These are phyloP conservation scores for Anarhynchus alexandrinus DNA, from an alignment of 2,113 vertebrate species.

Conservation along the genomic window DNA sequence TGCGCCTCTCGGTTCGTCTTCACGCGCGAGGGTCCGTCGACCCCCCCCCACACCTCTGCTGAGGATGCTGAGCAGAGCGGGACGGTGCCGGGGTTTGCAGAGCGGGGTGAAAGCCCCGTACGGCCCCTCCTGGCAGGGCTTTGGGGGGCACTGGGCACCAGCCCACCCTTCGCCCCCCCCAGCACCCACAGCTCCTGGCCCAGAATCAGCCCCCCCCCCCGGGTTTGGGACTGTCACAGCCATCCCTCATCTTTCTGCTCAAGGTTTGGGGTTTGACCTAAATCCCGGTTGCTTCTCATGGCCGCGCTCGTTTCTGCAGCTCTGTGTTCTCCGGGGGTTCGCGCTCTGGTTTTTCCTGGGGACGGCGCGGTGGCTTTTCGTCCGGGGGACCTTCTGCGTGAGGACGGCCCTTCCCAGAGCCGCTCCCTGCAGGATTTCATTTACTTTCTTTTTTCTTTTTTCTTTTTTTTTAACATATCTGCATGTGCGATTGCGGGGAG, in stretches of 20 bases:
- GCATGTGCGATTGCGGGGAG: not conserved
- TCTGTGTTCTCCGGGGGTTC: not conserved
- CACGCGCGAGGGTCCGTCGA: not conserved
- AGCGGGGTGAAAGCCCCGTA: fast-evolving
- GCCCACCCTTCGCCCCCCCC: not conserved
- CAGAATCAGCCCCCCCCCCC: not conserved
- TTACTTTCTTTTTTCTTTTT: not conserved
- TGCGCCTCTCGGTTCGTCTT: no score
- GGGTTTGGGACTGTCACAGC: fast-evolving
- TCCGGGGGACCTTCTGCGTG: not conserved
- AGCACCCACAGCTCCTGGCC: not conserved
- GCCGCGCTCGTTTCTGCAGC: fast-evolving
- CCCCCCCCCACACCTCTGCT: no score
- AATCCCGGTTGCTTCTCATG: not conserved
- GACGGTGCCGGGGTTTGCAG: not conserved
- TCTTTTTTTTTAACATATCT: not conserved
- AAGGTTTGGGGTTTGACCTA: not conserved
- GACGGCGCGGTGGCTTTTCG: fast-evolving
- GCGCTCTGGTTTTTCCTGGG: not conserved
- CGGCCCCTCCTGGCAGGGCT: not conserved
- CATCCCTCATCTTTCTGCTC: not conserved
- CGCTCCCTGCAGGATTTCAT: not conserved
- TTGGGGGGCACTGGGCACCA: not conserved
- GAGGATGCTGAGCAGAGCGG: not conserved
- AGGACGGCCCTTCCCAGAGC: not conserved